Evolutionary conservation across 2,797 vertebrate species (phyloP).

Genomic region (Alectoris magna): DNA sequence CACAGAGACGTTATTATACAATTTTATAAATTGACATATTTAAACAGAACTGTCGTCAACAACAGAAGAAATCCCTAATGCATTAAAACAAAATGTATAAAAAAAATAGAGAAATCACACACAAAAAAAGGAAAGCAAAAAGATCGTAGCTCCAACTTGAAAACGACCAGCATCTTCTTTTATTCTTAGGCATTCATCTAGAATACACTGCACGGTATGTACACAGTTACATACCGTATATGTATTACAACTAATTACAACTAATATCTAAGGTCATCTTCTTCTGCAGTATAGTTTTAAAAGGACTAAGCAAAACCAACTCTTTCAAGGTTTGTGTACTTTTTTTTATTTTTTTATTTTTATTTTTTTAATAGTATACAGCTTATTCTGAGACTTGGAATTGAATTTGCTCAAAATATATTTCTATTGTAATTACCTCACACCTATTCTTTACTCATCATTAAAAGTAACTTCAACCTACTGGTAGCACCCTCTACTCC

Average conservation of each 20-base stretch:
- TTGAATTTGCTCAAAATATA: not conserved
- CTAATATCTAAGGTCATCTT: not conserved
- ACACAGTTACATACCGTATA: no score
- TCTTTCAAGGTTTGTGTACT: not conserved
- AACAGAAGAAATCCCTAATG: not conserved
- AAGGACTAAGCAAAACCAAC: not conserved
- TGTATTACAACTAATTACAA: no score
- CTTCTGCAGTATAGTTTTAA: not conserved
- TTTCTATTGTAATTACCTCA: not conserved
- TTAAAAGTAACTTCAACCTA: not conserved
- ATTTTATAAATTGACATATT: not conserved
- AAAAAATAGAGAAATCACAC: not conserved
- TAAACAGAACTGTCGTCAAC: not conserved
- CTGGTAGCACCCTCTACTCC: not conserved
- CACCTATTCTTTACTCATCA: not conserved
- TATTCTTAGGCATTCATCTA: slow-evolving; percentile 30
- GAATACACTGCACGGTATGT: not conserved
- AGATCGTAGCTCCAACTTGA: not conserved
- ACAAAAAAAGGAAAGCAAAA: not conserved
- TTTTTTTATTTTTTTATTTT: not conserved
- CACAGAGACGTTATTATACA: not conserved
- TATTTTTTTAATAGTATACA: not conserved
- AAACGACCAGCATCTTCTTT: not conserved
- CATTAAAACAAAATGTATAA: not conserved
- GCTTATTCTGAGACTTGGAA: not conserved